A percentile compares a stretch with the other conserved stretches of the same genome.
Evolutionary conservation across 2,797 vertebrate genomes (phyloP).

Genomic region (Neomorphus geoffroyi): DNA sequence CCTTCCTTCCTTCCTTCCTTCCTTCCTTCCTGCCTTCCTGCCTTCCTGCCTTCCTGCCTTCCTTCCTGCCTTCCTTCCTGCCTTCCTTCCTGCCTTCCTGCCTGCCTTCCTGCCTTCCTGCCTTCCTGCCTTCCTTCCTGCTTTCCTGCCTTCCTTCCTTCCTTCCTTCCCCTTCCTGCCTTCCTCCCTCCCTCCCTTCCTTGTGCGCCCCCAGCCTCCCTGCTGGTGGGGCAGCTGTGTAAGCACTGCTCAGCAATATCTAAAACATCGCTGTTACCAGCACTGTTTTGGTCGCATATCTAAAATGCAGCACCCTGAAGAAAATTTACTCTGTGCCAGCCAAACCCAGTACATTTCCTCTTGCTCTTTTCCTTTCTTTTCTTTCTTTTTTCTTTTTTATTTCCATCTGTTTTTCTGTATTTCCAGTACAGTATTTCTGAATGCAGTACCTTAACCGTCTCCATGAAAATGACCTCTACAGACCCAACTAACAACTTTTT

Average conservation of each 20-base stretch:
- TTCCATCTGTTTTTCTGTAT: background rate
- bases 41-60: no score
- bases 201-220: background rate
- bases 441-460: background rate
- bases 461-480: background rate
- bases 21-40: no score
- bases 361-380: background rate
- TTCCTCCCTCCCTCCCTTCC: background rate
- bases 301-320: background rate
- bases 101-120: no score
- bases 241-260: background rate
- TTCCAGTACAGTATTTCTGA: background rate
- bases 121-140: background rate
- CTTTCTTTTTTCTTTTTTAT: background rate
- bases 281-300: background rate
- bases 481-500: background rate
- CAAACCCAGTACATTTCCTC: background rate
- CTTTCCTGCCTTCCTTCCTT: background rate
- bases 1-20: no score
- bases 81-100: no score
- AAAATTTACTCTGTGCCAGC: background rate
- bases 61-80: background rate
- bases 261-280: background rate
- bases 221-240: rapidly evolving
- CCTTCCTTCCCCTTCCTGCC: no score